These are phyloP conservation scores for Didymodactylos carnosus DNA, from an alignment of 2,888 invertebrate species.

Conservation along the genomic window DNA sequence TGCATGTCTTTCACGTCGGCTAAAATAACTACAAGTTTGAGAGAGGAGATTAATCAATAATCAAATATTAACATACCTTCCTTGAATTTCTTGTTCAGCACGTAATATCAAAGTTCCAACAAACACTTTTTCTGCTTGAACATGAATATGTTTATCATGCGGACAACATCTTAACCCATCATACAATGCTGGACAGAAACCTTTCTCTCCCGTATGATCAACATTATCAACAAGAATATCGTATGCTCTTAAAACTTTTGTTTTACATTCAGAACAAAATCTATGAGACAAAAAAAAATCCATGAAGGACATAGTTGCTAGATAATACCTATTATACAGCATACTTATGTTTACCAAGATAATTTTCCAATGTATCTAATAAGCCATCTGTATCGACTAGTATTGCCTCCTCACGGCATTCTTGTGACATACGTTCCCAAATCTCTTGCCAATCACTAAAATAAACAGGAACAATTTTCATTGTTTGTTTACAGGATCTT, in stretches of 20 bases:
- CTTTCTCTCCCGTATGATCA: constrained; percentile 46
- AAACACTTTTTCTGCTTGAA: constrained; percentile 66
- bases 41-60: no score
- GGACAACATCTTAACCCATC: constrained; percentile 48
- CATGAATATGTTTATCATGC: constrained; percentile 64
- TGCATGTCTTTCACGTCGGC: constrained; percentile 70
- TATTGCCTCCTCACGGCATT: constrained; percentile 44
- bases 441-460: constrained; percentile 33
- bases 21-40: constrained; percentile 20
- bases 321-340: neutral
- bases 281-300: constrained; percentile 24
- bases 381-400: constrained; percentile 64
- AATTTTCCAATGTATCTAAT: constrained; percentile 64
- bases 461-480: neutral
- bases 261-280: constrained; percentile 76
- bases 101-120: constrained; percentile 65
- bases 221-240: constrained; percentile 52
- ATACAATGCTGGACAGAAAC: constrained; percentile 3
- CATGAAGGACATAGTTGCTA: neutral
- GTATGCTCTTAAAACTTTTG: constrained; percentile 67
- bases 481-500: no score
- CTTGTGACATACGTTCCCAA: constrained; percentile 40
- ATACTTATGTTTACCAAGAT: constrained; percentile 65
- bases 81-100: constrained; percentile 73
- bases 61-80: constrained; percentile 44